phyloP scores from a whole-genome alignment of 2,888 invertebrate species.

The Apoda limacodes region DNA sequence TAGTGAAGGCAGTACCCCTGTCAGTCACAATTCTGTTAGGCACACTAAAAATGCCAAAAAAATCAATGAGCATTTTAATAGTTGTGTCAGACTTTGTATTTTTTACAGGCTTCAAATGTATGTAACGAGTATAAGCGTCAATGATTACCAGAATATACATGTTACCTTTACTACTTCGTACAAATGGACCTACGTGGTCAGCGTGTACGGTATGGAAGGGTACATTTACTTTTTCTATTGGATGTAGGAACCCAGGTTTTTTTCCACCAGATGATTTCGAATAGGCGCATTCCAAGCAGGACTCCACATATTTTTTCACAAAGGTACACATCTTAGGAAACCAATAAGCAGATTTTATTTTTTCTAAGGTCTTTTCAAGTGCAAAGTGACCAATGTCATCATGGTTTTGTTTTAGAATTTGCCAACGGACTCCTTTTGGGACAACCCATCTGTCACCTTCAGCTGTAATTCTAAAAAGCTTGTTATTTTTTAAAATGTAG shows the following conservation, averaged over 20 bases:
- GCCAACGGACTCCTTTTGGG: slow-evolving; percentile 15
- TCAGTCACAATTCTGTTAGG: slow-evolving; percentile 14
- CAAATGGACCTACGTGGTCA: slow-evolving; percentile 17
- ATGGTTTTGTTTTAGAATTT: slow-evolving; percentile 13
- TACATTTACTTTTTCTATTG: slow-evolving; percentile 12
- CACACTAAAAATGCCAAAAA: slow-evolving; percentile 8
- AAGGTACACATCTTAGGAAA: slow-evolving; percentile 12
- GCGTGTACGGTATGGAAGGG: no score
- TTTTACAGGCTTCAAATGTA: slow-evolving; percentile 7
- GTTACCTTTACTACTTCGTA: slow-evolving; percentile 12
- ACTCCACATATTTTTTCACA: slow-evolving; percentile 12
- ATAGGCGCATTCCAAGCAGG: slow-evolving; percentile 15
- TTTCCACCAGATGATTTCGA: slow-evolving; percentile 9
- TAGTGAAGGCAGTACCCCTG: slow-evolving; percentile 14
- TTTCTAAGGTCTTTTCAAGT: slow-evolving; percentile 11
- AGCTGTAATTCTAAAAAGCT: slow-evolving; percentile 8
- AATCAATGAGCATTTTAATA: slow-evolving; percentile 8
- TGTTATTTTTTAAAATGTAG: slow-evolving; percentile 7
- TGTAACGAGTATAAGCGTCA: slow-evolving; percentile 14
- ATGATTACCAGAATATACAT: slow-evolving; percentile 12
- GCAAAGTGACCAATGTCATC: slow-evolving; percentile 13
- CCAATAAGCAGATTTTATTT: slow-evolving; percentile 5
- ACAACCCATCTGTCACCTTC: slow-evolving; percentile 13
- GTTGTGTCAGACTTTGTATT: slow-evolving; percentile 7
- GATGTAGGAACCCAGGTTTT: slow-evolving; percentile 11